Evolutionary conservation across 92 coral and sea anemone species (phyloP).

Genomic region (Meandrina meandrites): DNA sequence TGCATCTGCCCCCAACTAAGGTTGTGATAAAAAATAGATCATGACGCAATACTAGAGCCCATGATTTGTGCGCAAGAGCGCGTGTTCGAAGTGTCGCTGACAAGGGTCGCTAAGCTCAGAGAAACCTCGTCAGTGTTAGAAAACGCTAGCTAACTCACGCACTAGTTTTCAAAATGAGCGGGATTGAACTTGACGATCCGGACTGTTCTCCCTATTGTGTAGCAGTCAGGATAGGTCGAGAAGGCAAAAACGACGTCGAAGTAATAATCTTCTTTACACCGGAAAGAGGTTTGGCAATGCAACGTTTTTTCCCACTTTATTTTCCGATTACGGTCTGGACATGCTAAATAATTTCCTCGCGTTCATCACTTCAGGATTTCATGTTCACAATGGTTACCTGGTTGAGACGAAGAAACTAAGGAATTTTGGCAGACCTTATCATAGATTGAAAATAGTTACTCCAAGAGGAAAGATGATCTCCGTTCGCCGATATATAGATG

Average conservation of each 20-base stretch:
- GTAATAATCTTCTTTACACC: neutral
- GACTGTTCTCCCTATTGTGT: neutral
- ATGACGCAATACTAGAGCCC: neutral
- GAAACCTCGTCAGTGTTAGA: neutral
- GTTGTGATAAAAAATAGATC: neutral
- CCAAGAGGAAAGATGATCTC: neutral
- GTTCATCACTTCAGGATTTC: neutral
- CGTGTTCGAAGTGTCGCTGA: neutral
- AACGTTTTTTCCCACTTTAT: neutral
- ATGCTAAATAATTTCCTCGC: neutral
- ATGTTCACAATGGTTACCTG: constrained; percentile 23
- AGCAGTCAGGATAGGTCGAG: constrained; percentile 14
- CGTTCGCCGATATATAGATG: neutral
- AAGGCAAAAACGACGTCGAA: neutral
- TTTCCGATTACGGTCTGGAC: neutral
- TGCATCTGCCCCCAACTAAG: neutral
- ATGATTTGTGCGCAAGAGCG: neutral
- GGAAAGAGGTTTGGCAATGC: neutral
- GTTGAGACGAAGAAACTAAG: neutral
- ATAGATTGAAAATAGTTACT: constrained; percentile 1
- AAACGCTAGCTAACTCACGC: neutral
- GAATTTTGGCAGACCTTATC: neutral
- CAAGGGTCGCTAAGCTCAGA: neutral
- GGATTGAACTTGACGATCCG: constrained; percentile 8
- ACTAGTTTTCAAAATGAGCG: constrained; percentile 12